Conservation (phyloP, 2,888 invertebrate species). For the Pandemis heparana region DNA sequence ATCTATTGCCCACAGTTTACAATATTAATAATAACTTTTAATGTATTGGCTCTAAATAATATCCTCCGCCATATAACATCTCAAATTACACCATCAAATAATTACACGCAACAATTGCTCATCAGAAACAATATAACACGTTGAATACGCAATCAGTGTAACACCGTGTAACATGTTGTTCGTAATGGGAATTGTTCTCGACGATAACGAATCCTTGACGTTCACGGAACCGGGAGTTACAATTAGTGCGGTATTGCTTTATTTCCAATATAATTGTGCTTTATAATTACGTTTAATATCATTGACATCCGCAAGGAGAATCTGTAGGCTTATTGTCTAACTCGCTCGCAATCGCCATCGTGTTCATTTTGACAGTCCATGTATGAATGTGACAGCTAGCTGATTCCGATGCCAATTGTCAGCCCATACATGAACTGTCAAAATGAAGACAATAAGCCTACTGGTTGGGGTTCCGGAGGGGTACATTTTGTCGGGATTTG, state of each 20-base stretch:
- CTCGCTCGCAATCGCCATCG: too few relatives aligned
- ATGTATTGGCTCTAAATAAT: too few relatives aligned
- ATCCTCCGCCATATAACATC: background rate
- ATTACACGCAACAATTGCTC: constrained; percentile 4
- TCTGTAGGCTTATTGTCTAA: too few relatives aligned
- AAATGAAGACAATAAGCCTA: too few relatives aligned
- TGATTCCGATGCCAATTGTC: too few relatives aligned
- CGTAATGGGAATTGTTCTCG: constrained; percentile 19
- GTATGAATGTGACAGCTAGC: too few relatives aligned
- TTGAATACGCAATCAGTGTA: constrained; percentile 30
- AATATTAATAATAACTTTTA: too few relatives aligned
- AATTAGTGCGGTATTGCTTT: background rate
- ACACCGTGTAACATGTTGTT: background rate
- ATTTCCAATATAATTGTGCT: background rate
- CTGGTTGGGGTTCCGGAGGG: background rate
- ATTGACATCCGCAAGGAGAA: background rate
- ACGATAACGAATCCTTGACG: constrained; percentile 2
- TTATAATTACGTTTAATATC: background rate
- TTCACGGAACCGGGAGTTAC: background rate
- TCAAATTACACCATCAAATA: background rate
- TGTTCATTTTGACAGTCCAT: too few relatives aligned
- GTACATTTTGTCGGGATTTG: too few relatives aligned
- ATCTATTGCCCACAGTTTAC: too few relatives aligned
- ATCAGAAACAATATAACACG: constrained; percentile 22
- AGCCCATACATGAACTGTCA: too few relatives aligned